Base-by-base conservation (phyloP, 1,140 invertebrate species). In the Diabrotica undecimpunctata region DNA sequence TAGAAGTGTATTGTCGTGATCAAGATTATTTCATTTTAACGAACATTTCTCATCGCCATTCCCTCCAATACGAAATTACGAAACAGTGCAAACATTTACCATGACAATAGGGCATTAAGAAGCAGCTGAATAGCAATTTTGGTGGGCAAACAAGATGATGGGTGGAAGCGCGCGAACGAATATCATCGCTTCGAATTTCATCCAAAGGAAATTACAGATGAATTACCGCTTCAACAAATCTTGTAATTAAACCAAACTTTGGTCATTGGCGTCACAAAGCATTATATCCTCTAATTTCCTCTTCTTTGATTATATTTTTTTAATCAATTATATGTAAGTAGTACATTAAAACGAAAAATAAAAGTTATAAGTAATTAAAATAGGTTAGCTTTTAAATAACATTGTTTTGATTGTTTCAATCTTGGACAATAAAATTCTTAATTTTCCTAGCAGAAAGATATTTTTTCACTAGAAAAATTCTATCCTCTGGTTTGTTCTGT, bases 171-270 rank as follows among this genome's bases (percentile, higher is more conserved):
- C 9, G 25, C 55, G 7, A 57, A 35, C 25, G 55, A 38, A 54
- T 51, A 51, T 51, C 46, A 55, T 11, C 2, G 14, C 9, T 13
- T 55, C 13, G 60, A 67, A 66, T 69, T 66, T 66, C 63, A 68
- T 70, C 66, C 64, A 66, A 53, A 71, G 65, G 68, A 67, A 71
- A 71, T 71, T 71, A 66, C 67, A 66, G 65, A 67, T 71, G 68
- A 68, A 69, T 71, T 69, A 70, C 68, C 65, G 70, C 68, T 71
- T 54, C 65, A 70, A 62, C 70, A 66, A 66, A 66, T 67, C 36
- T 62, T 39, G 65, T 71, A 71, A 71, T 71, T 71, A 67, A 59
- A 66, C 64, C 60, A 61, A 68, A 66, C 37, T 46, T 46, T 46
- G 8, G 41, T 10, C 41, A 46, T 10, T 8, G 41, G 41, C 41